Conservation (phyloP, 2,888 invertebrate species). For the Hofmannophila pseudospretella region DNA sequence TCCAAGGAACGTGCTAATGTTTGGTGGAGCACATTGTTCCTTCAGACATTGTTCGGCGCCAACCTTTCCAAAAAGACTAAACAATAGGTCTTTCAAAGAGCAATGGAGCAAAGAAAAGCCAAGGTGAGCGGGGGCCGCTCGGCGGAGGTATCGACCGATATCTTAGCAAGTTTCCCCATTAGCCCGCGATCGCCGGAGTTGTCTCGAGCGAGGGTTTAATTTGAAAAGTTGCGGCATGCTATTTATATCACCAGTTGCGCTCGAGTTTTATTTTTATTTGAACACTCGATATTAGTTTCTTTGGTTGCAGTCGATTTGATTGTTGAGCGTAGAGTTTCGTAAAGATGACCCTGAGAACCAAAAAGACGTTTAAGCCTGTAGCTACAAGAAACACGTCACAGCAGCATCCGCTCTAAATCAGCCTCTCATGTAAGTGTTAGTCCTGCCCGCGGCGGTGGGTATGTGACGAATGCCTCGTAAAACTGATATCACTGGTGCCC, state of each 20-base stretch:
- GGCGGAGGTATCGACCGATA: slow-evolving; percentile 32
- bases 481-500: slow-evolving; percentile 17
- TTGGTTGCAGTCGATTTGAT: background rate
- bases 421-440: too few species aligned
- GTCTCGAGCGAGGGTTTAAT: slow-evolving; percentile 34
- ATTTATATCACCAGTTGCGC: slow-evolving; percentile 30
- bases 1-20: too few species aligned
- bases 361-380: too few species aligned
- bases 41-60: too few species aligned
- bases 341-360: too few species aligned
- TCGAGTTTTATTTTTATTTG: slow-evolving; percentile 6
- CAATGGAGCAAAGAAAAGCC: background rate
- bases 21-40: too few species aligned
- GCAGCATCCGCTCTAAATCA: too few species aligned
- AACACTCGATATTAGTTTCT: background rate
- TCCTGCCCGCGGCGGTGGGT: background rate
- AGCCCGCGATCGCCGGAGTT: slow-evolving; percentile 36
- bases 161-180: slow-evolving; percentile 45
- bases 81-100: too few species aligned
- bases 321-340: too few species aligned
- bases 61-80: too few species aligned
- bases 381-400: too few species aligned
- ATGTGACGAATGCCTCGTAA: slow-evolving; percentile 13
- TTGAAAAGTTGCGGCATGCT: slow-evolving; percentile 40
- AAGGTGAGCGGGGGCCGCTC: background rate